phyloP scores from a whole-genome alignment of 2,888 invertebrate species.

The Tricholauxania praeusta region DNA sequence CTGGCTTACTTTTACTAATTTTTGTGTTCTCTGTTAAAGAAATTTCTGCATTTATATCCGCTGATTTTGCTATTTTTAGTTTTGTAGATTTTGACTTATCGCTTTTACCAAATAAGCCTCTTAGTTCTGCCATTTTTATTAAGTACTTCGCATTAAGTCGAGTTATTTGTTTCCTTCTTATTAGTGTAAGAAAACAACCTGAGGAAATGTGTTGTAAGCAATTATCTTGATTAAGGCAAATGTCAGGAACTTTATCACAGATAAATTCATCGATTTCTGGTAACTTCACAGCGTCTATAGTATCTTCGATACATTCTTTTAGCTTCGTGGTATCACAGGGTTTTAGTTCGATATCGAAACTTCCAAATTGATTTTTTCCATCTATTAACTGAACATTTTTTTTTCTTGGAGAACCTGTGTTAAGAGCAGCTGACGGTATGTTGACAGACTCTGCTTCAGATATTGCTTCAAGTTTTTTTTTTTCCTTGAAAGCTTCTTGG shows the following conservation, averaged over 20 bases:
- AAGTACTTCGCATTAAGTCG: conserved; percentile 85
- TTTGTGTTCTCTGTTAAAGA: too few species aligned
- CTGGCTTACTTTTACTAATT: too few species aligned
- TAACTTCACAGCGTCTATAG: conserved; percentile 46
- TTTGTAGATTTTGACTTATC: conserved; percentile 66
- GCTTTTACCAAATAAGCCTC: conserved; percentile 79
- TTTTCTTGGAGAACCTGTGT: conserved; percentile 55
- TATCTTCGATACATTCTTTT: conserved; percentile 46
- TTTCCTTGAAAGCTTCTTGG: conserved; percentile 66
- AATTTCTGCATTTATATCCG: conserved; percentile 53
- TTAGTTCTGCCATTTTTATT: conserved; percentile 84
- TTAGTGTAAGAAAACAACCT: conserved; percentile 73
- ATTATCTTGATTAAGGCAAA: conserved; percentile 70
- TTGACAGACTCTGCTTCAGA: conserved; percentile 62
- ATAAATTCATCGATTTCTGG: conserved; percentile 73
- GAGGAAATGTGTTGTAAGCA: conserved; percentile 68
- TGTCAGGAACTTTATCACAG: conserved; percentile 72
- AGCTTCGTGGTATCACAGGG: conserved; percentile 43
- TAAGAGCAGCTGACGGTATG: conserved; percentile 61
- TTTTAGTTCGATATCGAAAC: conserved; percentile 2
- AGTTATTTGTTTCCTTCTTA: conserved; percentile 76
- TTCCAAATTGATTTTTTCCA: conserved; percentile 15
- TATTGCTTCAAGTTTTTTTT: conserved; percentile 60
- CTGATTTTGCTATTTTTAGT: conserved; percentile 61
- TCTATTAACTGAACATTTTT: conserved; percentile 48